phyloP scores from a whole-genome alignment of 1,140 invertebrate genomes.

The Vollenhovia emeryi region DNA sequence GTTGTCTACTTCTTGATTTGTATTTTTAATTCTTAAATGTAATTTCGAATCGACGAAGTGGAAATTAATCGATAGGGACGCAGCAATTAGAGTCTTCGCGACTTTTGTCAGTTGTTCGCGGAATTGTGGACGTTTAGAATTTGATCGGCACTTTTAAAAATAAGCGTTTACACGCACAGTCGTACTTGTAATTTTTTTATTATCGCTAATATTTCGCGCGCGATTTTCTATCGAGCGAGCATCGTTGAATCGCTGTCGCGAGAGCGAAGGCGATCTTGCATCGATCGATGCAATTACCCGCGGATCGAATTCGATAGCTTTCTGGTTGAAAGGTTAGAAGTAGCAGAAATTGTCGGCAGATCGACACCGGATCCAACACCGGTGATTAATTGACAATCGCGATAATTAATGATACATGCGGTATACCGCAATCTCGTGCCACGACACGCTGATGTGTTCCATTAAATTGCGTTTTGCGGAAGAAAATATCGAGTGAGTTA shows the following conservation, averaged over 20 bases:
- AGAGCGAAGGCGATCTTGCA: constrained; percentile 49
- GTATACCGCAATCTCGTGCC: constrained; percentile 36
- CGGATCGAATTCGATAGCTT: constrained; percentile 73
- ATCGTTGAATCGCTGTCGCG: constrained; percentile 24
- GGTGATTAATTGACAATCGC: constrained; percentile 57
- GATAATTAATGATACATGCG: constrained; percentile 60
- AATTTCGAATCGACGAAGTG: not conserved
- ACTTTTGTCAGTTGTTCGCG: not conserved
- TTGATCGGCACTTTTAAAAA: not conserved
- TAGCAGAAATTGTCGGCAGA: constrained; percentile 48
- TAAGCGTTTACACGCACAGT: not conserved
- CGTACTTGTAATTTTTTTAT: not conserved
- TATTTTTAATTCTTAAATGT: not conserved
- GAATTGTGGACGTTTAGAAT: not conserved
- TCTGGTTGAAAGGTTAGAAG: constrained; percentile 69
- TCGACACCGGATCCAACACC: constrained; percentile 53
- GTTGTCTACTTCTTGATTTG: not conserved
- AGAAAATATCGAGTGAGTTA: constrained; percentile 48
- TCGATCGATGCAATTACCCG: constrained; percentile 67
- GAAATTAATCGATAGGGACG: not conserved
- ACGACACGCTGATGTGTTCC: constrained; percentile 47
- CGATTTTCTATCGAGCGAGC: not conserved
- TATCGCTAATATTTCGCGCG: not conserved
- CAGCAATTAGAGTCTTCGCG: not conserved
- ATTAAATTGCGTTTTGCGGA: constrained; percentile 55